These are phyloP conservation scores for Drosophila serrata DNA, from an alignment of 1,140 invertebrate species.

Conservation along the genomic window DNA sequence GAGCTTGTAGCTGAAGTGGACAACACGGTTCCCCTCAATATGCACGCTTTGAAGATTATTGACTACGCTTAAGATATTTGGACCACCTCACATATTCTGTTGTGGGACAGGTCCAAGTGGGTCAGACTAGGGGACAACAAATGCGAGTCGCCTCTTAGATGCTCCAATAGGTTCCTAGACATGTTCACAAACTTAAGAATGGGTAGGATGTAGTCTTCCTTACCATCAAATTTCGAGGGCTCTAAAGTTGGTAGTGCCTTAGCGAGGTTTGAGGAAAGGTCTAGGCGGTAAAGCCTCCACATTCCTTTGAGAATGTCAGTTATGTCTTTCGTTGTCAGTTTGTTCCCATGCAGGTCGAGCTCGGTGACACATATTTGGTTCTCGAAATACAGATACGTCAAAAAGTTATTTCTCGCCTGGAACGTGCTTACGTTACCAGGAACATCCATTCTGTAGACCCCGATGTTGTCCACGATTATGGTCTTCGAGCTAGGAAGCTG, in stretches of 20 bases:
- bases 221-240: too few species aligned
- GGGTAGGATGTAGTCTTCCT: not conserved
- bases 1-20: not conserved
- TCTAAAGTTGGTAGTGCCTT: conserved; percentile 8
- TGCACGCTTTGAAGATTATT: not conserved
- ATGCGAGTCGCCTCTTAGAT: not conserved
- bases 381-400: conserved; percentile 45
- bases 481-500: conserved; percentile 27
- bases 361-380: conserved; percentile 48
- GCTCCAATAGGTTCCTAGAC: not conserved
- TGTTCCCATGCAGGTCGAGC: conserved; percentile 64
- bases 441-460: conserved; percentile 37
- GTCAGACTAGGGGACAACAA: not conserved
- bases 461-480: conserved; percentile 42
- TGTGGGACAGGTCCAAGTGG: not conserved
- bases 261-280: conserved; percentile 63
- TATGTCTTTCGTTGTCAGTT: conserved; percentile 15
- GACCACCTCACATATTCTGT: conserved; percentile 1
- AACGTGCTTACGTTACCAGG: conserved; percentile 46
- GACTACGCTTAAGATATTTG: not conserved
- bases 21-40: not conserved
- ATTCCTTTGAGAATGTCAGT: conserved; percentile 53
- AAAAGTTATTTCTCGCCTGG: conserved; percentile 53
- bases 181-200: not conserved
- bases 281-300: conserved; percentile 64